Base-by-base conservation (phyloP, 2,797 vertebrate species). In the Tokudaia muenninki region DNA sequence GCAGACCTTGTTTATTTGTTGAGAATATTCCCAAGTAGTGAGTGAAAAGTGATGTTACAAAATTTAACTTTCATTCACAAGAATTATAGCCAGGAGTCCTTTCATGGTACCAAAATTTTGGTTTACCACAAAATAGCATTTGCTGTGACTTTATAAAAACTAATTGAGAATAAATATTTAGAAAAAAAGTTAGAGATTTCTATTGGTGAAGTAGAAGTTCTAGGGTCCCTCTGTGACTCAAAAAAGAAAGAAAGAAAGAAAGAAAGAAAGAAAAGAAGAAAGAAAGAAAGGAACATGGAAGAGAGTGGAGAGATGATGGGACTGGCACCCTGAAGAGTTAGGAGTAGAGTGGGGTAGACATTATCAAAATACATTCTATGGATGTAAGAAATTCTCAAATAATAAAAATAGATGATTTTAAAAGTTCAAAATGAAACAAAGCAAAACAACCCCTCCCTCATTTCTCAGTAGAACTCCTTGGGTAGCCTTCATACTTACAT, bases 11-110 rank as follows among this genome's bases (percentile, higher is more conserved):
- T 77, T 47, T 47, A 50, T 52, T 92, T 74, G 81, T 84, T 81
- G 9, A 92, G 72, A 96, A 72, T 44, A 79, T 81, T 94, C 29
- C 55, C 37, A 94, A 86, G 34, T 50, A 78, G 77, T 17, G 92
- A 81, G 19, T n/a, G 17, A 75, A 95, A 91, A 84, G n/a, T 87
- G 37, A 94, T 50, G 79, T 6, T 59, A 92, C 13, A 91, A 91
- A 96, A 92, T 44, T 80, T 52, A 86, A 1, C 93, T 95, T 93
- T 94, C 19, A 91, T 82, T 96, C 57, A 95, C 74, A 79, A 92
- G 52, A 87, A 26, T 16, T 67, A 29, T 72, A 91, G 82, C 41
- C 84, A 96, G 31, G 44, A 89, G 81, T 72, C 88, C 59, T 81
- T 95, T 95, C 74, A 26, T 78, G 19, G 16, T 52, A 59, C 34